These are phyloP conservation scores for Chromobotia macracanthus DNA, from an alignment of 2,797 vertebrate genomes.

Conservation along the genomic window DNA sequence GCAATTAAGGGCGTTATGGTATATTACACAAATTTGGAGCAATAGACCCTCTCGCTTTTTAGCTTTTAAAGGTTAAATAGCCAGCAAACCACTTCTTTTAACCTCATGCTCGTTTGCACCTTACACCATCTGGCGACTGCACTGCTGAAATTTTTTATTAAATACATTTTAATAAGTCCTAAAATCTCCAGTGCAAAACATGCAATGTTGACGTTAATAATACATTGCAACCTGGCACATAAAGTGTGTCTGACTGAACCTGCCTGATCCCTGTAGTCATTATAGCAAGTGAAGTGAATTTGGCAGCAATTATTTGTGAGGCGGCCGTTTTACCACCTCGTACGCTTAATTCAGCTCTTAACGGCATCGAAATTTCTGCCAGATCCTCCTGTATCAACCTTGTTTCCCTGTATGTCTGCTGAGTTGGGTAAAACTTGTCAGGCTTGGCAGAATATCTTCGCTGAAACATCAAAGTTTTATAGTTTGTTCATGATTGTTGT, in stretches of 20 bases:
- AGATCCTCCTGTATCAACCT: slow-evolving; percentile 20
- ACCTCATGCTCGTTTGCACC: neutral
- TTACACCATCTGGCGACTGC: slow-evolving; percentile 8
- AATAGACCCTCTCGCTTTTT: neutral
- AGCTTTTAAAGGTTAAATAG: slow-evolving; percentile 27
- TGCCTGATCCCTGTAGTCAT: slow-evolving; percentile 23
- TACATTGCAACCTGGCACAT: neutral
- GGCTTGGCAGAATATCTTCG: slow-evolving; percentile 29
- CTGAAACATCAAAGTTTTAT: slow-evolving; percentile 24
- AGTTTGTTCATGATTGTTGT: slow-evolving; percentile 26
- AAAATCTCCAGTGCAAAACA: neutral
- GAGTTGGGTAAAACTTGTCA: slow-evolving; percentile 33
- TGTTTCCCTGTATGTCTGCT: slow-evolving; percentile 13
- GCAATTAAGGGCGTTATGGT: neutral
- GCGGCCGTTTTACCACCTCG: neutral
- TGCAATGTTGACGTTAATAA: slow-evolving; percentile 27
- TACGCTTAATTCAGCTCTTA: slow-evolving; percentile 36
- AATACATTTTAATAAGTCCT: neutral
- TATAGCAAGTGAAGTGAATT: slow-evolving; percentile 29
- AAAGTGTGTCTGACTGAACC: slow-evolving; percentile 11
- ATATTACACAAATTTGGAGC: slow-evolving; percentile 35
- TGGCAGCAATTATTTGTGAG: slow-evolving; percentile 23
- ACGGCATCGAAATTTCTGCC: slow-evolving; percentile 17
- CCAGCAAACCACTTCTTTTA: slow-evolving; percentile 1
- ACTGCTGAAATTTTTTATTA: neutral